Conservation (phyloP, 2,888 invertebrate genomes). For the Tetragnatha montana region DNA sequence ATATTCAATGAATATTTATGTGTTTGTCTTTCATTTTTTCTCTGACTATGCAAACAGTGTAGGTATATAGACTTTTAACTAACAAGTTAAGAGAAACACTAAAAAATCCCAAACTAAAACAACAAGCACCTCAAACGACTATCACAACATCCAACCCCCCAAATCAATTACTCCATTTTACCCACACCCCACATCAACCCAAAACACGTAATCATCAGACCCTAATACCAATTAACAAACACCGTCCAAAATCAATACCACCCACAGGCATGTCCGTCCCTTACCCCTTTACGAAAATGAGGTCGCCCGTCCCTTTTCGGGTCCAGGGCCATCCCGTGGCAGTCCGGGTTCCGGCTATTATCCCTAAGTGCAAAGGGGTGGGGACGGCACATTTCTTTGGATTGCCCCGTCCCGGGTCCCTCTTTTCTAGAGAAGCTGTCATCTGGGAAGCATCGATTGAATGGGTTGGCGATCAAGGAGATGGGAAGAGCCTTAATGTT, state of each 20-base stretch:
- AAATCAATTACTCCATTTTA: neutral
- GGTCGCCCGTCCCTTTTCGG: slow-evolving; percentile 17
- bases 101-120: neutral
- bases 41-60: too few species aligned
- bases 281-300: slow-evolving; percentile 5
- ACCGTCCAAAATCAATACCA: neutral
- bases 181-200: neutral
- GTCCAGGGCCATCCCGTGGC: slow-evolving; percentile 1
- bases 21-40: too few species aligned
- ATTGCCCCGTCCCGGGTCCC: slow-evolving; percentile 28
- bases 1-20: too few species aligned
- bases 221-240: neutral
- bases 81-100: too few species aligned
- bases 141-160: slow-evolving; percentile 2
- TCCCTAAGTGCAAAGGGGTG: slow-evolving; percentile 52
- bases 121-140: neutral
- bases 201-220: neutral
- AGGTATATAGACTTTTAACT: too few species aligned
- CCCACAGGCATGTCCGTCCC: neutral
- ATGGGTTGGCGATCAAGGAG: neutral
- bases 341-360: slow-evolving; percentile 44
- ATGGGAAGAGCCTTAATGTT: neutral
- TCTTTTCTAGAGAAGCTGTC: slow-evolving; percentile 3
- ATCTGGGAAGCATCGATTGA: neutral
- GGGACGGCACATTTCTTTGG: slow-evolving; percentile 24